Percentiles rank a stretch among this genome's conserved stretches.
phyloP scores from a whole-genome alignment of 2,797 vertebrate genomes.

The Taeniopygia guttata region DNA sequence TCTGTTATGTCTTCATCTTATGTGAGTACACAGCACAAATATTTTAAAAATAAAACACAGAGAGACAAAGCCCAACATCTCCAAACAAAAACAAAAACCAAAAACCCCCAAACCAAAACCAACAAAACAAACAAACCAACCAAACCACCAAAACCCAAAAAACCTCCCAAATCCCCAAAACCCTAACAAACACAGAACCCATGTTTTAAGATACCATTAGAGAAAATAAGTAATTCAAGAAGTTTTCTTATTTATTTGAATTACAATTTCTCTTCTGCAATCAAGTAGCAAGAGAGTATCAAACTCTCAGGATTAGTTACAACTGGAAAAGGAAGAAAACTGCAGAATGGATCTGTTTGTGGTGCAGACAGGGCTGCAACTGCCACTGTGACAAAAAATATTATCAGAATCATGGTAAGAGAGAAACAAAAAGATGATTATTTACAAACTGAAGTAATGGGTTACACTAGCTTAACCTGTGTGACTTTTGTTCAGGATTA shows the following conservation, averaged over 20 bases:
- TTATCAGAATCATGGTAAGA: background rate
- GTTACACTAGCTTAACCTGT: background rate
- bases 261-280: background rate
- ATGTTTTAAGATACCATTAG: background rate
- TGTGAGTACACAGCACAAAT: background rate
- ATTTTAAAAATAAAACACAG: background rate
- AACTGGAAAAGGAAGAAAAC: background rate
- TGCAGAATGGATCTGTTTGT: background rate
- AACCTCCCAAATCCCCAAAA: background rate
- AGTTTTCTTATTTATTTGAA: background rate
- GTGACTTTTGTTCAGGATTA: background rate
- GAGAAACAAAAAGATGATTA: background rate
- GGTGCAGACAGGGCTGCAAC: background rate
- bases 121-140: background rate
- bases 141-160: rapidly evolving
- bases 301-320: background rate
- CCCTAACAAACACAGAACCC: background rate
- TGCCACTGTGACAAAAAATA: background rate
- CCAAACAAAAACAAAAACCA: background rate
- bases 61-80: background rate
- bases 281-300: background rate
- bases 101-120: background rate
- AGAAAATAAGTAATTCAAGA: background rate
- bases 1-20: background rate
- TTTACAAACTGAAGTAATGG: background rate